phyloP scores from a whole-genome alignment of 2,888 invertebrate genomes.

The Frankliniella intonsa region DNA sequence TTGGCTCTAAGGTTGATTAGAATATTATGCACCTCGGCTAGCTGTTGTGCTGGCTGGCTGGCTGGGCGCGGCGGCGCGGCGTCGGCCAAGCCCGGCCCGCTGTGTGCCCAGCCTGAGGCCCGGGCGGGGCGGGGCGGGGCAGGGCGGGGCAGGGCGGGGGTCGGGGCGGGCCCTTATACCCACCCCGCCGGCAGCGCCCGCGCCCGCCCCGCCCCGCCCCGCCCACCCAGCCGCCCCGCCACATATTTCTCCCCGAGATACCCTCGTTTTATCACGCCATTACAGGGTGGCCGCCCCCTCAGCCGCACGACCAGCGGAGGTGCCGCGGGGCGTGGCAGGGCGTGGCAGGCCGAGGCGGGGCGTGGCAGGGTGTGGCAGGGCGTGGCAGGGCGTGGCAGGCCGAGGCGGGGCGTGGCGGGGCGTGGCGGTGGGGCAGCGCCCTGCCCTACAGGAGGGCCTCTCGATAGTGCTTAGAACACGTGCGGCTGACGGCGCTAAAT shows the following conservation, averaged over 20 bases:
- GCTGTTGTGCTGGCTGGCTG: too few species aligned
- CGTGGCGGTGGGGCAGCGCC: neutral
- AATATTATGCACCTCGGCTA: constrained; percentile 14
- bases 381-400: neutral
- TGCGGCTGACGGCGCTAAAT: too few species aligned
- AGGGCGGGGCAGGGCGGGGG: too few species aligned
- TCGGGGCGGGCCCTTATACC: too few species aligned
- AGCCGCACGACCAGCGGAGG: neutral
- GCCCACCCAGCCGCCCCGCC: neutral
- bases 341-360: neutral
- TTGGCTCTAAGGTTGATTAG: constrained; percentile 9
- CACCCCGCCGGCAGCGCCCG: too few species aligned
- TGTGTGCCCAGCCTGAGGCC: too few species aligned
- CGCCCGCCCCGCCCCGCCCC: neutral
- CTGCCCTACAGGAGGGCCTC: neutral
- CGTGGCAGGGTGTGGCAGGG: neutral
- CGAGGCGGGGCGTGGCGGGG: neutral
- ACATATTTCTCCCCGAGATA: constrained; percentile 12
- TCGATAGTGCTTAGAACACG: too few species aligned
- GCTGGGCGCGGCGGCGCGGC: neutral
- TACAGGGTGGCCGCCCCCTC: neutral
- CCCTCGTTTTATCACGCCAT: constrained; percentile 3
- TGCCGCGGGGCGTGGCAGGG: neutral
- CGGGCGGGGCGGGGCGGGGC: too few species aligned
- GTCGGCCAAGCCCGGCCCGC: neutral